Evolutionary conservation across 2,113 vertebrate species (phyloP), one percentile per base, ranked within the genome.

Genomic region (Chascanopsetta lugubris): DNA sequence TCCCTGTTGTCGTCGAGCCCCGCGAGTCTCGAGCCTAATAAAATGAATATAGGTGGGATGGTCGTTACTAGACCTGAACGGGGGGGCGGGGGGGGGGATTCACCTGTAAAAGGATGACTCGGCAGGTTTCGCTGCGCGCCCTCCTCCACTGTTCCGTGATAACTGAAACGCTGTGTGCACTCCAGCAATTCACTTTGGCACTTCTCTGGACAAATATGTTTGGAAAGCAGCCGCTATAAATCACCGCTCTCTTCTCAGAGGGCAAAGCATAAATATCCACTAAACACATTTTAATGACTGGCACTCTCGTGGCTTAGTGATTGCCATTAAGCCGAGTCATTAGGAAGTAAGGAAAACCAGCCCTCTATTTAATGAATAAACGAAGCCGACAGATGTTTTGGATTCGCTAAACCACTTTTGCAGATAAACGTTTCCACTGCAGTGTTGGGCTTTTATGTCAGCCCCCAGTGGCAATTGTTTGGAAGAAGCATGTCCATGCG

Each of bases 231-330:
- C 5, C 0, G 54, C 67, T 49, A 80, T 75, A 79, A 72, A 83
- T 80, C 77, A 64, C 22, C 8, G 57, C 66, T 38, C 9, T 25
- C 50, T 49, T 55, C 60, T 6, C 48, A 71, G 69, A 82, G 70
- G 67, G 69, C 62, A 62, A n/a, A 71, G 66, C 58, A 83, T 67
- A 84, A 84, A 87, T 72, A 80, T 69, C 68, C 53, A 53, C 84
- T 83, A 72, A 85, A 88, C 68, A 87, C 79, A 69, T 75, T 86
- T 84, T 82, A 85, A 88, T 85, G 86, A 70, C 79, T 68, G 72
- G 10, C 74, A 69, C 72, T 59, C 64, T 82, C 62, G 25, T 46
- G 59, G 64, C 54, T 72, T 75, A 65, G 56, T 73, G 78, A 76
- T 62, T 75, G 32, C 75, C 60, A 83, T 83, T 83, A 85, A 74